These are phyloP conservation scores for Tipula vernalis DNA, from an alignment of 2,888 invertebrate species.

Conservation along the genomic window DNA sequence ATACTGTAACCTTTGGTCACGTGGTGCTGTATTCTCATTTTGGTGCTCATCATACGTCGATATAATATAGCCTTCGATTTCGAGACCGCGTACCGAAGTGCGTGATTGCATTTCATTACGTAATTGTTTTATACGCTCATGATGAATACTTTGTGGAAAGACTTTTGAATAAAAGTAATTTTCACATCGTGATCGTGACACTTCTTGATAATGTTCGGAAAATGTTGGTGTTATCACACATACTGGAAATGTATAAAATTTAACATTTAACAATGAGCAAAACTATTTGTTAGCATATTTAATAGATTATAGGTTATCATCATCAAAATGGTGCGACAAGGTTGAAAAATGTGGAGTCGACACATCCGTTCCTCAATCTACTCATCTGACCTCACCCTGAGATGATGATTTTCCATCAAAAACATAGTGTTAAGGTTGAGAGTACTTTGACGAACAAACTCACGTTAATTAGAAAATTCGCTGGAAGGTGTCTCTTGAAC, in stretches of 20 bases:
- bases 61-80: conserved; percentile 56
- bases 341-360: no score
- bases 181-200: not conserved
- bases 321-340: no score
- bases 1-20: conserved; percentile 63
- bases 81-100: conserved; percentile 31
- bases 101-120: conserved; percentile 40
- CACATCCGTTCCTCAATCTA: no score
- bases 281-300: no score
- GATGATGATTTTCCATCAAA: no score
- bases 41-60: conserved; percentile 74
- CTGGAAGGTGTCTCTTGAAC: no score
- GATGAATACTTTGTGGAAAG: conserved; percentile 23
- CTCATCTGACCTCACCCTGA: no score
- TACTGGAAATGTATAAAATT: not conserved
- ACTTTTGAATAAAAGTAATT: not conserved
- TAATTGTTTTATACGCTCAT: conserved; percentile 29
- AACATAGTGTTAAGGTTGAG: no score
- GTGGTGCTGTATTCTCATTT: conserved; percentile 65
- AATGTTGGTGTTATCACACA: not conserved
- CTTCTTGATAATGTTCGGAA: not conserved
- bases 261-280: no score
- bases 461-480: no score
- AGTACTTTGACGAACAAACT: no score
- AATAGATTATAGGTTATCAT: no score